phyloP scores from a whole-genome alignment of 2,888 invertebrate species.

The Sinopyrophorus schimmeli region DNA sequence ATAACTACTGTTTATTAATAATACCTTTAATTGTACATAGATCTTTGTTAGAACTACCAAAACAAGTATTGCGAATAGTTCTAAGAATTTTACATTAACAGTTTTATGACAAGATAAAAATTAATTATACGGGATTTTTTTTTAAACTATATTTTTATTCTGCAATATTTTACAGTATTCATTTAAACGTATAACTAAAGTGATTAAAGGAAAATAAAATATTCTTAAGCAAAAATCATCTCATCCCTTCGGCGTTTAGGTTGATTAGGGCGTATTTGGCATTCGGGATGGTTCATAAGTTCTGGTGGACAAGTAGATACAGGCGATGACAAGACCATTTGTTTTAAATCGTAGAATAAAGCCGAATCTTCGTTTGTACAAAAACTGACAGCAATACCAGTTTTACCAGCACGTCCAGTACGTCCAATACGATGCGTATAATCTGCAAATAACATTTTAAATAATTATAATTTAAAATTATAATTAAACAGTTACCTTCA shows the following conservation, averaged over 20 bases:
- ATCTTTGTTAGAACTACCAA: no score
- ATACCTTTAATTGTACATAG: no score
- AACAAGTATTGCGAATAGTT: no score
- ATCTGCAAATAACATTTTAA: conserved; percentile 59
- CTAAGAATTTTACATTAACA: no score
- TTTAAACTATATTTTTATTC: no score
- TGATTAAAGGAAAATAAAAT: no score
- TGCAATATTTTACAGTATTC: no score
- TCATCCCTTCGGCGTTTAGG: conserved; percentile 93
- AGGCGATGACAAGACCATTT: conserved; percentile 84
- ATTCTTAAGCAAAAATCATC: conserved; percentile 90
- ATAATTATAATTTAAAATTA: conserved; percentile 2
- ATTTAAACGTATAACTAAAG: no score
- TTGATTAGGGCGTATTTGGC: conserved; percentile 95
- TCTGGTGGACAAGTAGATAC: conserved; percentile 96
- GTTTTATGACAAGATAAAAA: no score
- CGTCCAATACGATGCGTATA: conserved; percentile 98
- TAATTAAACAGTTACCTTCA: conserved; percentile 65
- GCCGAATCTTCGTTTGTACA: conserved; percentile 95
- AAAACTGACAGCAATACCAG: conserved; percentile 94
- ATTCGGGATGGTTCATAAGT: conserved; percentile 96
- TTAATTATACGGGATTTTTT: no score
- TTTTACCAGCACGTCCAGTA: conserved; percentile 98
- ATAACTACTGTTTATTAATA: no score
- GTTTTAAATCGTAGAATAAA: conserved; percentile 96